phyloP scores from a whole-genome alignment of 2,113 vertebrate species.

The Cyprinus carpio region DNA sequence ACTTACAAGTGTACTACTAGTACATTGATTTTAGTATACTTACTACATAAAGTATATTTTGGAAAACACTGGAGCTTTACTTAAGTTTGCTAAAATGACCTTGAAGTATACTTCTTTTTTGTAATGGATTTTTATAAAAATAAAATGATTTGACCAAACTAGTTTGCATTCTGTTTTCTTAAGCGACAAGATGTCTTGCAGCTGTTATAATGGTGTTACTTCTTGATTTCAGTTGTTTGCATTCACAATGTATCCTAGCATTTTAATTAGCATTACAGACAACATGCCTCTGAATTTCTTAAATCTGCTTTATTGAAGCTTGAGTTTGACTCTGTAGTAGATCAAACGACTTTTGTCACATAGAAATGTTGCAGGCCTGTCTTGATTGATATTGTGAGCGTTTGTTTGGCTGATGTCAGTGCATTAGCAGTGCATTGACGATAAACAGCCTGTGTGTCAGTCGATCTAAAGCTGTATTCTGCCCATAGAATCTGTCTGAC shows the following conservation, averaged over 20 bases:
- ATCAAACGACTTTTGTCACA: neutral
- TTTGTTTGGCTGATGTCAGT: slow-evolving; percentile 9
- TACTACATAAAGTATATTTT: neutral
- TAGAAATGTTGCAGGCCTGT: slow-evolving; percentile 20
- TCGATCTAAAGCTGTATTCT: slow-evolving; percentile 58
- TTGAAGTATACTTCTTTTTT: neutral
- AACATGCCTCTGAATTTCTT: neutral
- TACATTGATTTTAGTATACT: neutral
- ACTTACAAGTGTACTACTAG: neutral
- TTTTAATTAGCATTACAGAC: slow-evolving; percentile 9
- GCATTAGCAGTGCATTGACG: neutral
- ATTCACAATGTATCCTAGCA: neutral
- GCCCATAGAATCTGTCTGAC: slow-evolving; percentile 81
- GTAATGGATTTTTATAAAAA: neutral
- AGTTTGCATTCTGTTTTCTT: neutral
- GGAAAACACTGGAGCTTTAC: neutral
- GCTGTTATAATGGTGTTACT: neutral
- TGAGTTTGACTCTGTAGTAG: neutral
- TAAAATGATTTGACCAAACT: neutral
- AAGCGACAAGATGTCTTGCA: slow-evolving; percentile 5
- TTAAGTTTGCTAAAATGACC: neutral
- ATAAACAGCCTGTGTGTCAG: slow-evolving; percentile 18
- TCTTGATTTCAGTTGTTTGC: slow-evolving; percentile 23
- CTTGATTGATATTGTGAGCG: neutral
- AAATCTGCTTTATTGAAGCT: neutral